Base-by-base conservation (phyloP, 1,140 invertebrate genomes). In the Microplitis mediator region DNA sequence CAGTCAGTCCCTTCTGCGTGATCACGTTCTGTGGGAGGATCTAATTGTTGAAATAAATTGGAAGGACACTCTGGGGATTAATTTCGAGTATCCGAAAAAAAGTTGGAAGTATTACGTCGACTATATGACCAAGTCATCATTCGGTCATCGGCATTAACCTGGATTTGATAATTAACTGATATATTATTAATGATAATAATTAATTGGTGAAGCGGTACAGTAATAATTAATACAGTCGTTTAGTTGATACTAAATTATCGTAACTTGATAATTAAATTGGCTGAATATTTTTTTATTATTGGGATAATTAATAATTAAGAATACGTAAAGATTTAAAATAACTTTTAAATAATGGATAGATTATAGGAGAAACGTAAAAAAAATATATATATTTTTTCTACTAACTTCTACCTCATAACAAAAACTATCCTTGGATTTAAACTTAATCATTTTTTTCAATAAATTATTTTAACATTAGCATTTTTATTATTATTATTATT, bases 351-450 rank as follows among this genome's bases (percentile, higher is more conserved):
- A 52, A 16, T 34, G 8, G 56, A 14, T 62, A 56, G 23, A 34
- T 36, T 39, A 64, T n/a, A 32, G 31, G n/a, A 64, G 52, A 35
- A 34, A 72, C 32, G 69, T 74, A 72, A 73, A 76, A 51, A 23
- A 76, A 52, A 78, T 61, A 75, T 67, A 80, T 84, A 82, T 84
- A 84, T 85, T 81, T 84, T 84, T 85, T 83, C 72, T 85, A 84
- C 80, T 80, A 79, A 81, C 71, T 74, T 80, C 66, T 75, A 75
- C 36, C 62, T 64, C 34, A 31, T 64, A 64, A n/a, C 23, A 23
- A 39, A 39, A 36, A 14, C 13, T 65, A n/a, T 60, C 54, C 66
- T 51, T 13, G 13, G 52, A 56, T 63, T 36, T 63, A 11, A 64
- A 52, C n/a, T 50, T n/a, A 60, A 61, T 11, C 34, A 23, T 52